These are phyloP conservation scores for Latrodectus hesperus DNA, from an alignment of 2,888 invertebrate genomes.

Conservation along the genomic window DNA sequence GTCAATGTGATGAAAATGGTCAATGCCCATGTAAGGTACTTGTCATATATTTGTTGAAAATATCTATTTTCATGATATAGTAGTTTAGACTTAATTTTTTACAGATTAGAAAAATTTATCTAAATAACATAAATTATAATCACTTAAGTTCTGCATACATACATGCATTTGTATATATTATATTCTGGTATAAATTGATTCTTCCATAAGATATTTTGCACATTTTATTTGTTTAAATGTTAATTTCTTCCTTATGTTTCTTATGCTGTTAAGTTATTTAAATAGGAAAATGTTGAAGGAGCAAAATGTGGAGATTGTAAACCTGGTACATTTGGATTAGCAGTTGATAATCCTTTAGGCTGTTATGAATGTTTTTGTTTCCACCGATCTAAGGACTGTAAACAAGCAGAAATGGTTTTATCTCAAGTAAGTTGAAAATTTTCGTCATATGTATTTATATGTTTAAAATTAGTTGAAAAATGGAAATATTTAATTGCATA, in stretches of 20 bases:
- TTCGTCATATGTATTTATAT: not conserved
- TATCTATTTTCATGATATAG: no score
- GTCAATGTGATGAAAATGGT: slow-evolving; percentile 84
- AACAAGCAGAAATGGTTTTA: slow-evolving; percentile 88
- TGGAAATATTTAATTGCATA: no score
- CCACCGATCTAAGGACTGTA: slow-evolving; percentile 86
- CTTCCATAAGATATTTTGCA: not conserved
- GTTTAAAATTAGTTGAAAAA: no score
- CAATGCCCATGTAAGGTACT: slow-evolving; percentile 90
- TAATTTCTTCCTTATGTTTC: not conserved
- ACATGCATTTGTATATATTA: not conserved
- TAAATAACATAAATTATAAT: no score
- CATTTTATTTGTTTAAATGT: not conserved
- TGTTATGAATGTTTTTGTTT: slow-evolving; percentile 98
- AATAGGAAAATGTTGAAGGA: slow-evolving; percentile 86
- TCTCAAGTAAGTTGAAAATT: slow-evolving; percentile 79
- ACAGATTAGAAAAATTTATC: not conserved
- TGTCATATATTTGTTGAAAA: not conserved
- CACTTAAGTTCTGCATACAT: no score
- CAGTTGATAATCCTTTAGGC: slow-evolving; percentile 85
- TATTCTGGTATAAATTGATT: not conserved
- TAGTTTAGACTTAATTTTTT: not conserved
- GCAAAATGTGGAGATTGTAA: slow-evolving; percentile 89
- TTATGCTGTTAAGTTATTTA: not conserved
- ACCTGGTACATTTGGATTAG: slow-evolving; percentile 89